A percentile compares a stretch with the other conserved stretches of the same genome.
Evolutionary conservation across 2,797 vertebrate species (phyloP).

Genomic region (Cirrhinus molitorella): DNA sequence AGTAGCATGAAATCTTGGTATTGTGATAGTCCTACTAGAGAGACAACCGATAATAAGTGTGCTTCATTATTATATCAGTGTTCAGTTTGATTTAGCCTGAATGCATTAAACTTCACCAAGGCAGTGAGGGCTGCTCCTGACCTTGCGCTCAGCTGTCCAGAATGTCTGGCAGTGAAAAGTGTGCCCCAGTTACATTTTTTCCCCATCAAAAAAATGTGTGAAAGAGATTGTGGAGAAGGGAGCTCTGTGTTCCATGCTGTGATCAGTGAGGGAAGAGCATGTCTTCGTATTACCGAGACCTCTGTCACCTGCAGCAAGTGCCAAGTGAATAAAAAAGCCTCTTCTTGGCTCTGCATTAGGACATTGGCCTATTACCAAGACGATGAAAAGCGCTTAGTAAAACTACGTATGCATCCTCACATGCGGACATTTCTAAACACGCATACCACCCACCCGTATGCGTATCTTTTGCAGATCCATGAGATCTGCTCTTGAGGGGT

Average conservation of each 20-base stretch:
- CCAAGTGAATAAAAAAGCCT: slow-evolving; percentile 22
- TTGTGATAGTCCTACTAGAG: not conserved
- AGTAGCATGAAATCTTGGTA: not conserved
- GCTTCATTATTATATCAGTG: not conserved
- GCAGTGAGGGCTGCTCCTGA: slow-evolving; percentile 22
- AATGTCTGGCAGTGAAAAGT: slow-evolving; percentile 29
- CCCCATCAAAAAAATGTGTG: not conserved
- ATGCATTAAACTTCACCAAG: not conserved
- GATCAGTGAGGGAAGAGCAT: slow-evolving; percentile 19
- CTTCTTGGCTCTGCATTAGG: slow-evolving; percentile 22
- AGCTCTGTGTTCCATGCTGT: slow-evolving; percentile 13
- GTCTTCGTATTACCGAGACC: slow-evolving; percentile 20
- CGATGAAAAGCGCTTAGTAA: not conserved
- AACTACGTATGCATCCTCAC: slow-evolving; percentile 17
- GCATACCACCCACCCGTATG: not conserved
- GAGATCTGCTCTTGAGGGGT: not conserved
- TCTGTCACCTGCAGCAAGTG: slow-evolving; percentile 27
- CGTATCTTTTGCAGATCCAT: not conserved
- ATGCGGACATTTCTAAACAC: not conserved
- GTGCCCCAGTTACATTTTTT: not conserved
- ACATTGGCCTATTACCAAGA: slow-evolving; percentile 12
- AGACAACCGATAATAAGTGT: not conserved
- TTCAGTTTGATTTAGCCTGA: slow-evolving; percentile 23
- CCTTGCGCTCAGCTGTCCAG: slow-evolving; percentile 36
- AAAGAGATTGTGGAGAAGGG: slow-evolving; percentile 19